Percentiles rank a stretch among this genome's conserved stretches.
These are phyloP conservation scores for Caenorhabditis wallacei DNA, from an alignment of 2,888 invertebrate genomes.

Conservation along the genomic window DNA sequence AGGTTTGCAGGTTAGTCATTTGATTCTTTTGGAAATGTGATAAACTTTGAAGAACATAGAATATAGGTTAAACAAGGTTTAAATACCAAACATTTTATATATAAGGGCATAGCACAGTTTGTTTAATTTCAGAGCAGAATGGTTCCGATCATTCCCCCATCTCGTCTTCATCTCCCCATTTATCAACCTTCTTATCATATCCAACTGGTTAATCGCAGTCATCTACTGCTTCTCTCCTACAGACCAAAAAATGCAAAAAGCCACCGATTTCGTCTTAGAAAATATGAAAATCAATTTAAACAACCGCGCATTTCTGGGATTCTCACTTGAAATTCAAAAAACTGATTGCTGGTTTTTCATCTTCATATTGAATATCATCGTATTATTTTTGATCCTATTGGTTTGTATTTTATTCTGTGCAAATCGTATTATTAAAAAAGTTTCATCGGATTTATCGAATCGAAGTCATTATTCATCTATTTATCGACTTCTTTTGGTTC, in stretches of 20 bases:
- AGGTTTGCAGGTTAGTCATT: conserved; percentile 39
- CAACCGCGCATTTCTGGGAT: conserved; percentile 36
- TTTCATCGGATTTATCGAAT: conserved; percentile 47
- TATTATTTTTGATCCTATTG: conserved; percentile 24
- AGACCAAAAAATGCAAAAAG: conserved; percentile 21
- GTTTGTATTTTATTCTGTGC: conserved; percentile 28
- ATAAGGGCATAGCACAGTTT: too few relatives aligned
- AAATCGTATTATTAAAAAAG: conserved; percentile 43
- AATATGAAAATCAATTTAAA: conserved; percentile 29
- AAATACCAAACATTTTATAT: too few relatives aligned
- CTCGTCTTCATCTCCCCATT: conserved; percentile 23
- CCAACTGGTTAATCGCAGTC: conserved; percentile 38
- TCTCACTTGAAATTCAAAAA: conserved; percentile 41
- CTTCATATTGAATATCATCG: conserved; percentile 37
- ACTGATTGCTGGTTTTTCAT: conserved; percentile 22
- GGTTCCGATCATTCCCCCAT: conserved; percentile 23
- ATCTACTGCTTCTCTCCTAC: conserved; percentile 45
- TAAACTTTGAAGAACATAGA: neutral
- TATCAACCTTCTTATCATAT: conserved; percentile 19
- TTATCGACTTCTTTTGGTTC: conserved; percentile 35
- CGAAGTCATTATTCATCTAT: conserved; percentile 50
- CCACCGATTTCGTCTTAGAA: conserved; percentile 22
- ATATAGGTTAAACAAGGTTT: too few relatives aligned
- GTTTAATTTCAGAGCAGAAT: conserved; percentile 36
- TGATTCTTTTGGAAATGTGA: too few relatives aligned